A percentile compares a stretch with the other conserved stretches of the same genome.
Evolutionary conservation across 2,113 vertebrate genomes (phyloP).

Genomic region (Gasterosteus aculeatus): DNA sequence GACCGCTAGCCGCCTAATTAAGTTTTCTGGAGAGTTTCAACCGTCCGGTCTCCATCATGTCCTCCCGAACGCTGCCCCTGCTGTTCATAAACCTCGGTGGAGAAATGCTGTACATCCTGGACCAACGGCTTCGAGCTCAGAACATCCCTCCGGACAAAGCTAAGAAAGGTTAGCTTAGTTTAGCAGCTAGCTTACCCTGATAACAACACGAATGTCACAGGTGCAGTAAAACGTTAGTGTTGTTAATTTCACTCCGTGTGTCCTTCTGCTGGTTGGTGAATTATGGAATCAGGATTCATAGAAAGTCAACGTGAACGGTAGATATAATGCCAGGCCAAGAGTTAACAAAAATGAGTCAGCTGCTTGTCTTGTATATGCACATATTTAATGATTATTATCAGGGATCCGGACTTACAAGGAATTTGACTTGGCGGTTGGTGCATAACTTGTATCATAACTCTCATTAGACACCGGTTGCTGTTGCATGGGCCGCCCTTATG

Average conservation of each 20-base stretch:
- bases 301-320: background rate
- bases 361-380: background rate
- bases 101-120: slow-evolving; percentile 97
- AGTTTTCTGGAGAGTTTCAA: background rate
- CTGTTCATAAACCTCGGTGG: slow-evolving; percentile 96
- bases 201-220: slow-evolving; percentile 33
- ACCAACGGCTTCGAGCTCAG: slow-evolving; percentile 93
- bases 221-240: background rate
- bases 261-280: background rate
- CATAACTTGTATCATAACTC: background rate
- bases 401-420: too few relatives aligned
- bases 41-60: slow-evolving; percentile 77
- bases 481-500: background rate
- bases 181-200: slow-evolving; percentile 37
- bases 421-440: too few relatives aligned
- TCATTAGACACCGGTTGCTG: background rate
- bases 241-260: background rate
- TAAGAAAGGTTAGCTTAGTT: slow-evolving; percentile 86
- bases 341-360: background rate
- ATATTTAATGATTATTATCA: background rate
- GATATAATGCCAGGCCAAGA: background rate
- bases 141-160: slow-evolving; percentile 94
- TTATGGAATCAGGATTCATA: background rate
- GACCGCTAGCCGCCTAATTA: background rate
- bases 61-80: slow-evolving; percentile 88